Evolutionary conservation across 2,888 invertebrate genomes (phyloP).

Genomic region (Punctoribates punctum): DNA sequence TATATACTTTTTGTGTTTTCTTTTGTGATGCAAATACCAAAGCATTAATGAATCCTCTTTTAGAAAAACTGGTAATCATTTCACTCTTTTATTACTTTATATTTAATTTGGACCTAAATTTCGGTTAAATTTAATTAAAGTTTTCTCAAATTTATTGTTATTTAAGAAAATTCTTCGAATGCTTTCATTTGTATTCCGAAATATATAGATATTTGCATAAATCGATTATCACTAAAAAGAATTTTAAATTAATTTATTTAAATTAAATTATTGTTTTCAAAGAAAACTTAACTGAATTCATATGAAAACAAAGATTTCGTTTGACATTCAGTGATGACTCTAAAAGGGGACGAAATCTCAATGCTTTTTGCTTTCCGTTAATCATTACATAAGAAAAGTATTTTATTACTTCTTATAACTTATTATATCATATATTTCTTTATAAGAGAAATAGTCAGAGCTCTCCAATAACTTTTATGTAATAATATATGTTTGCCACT

Average conservation of each 20-base stretch:
- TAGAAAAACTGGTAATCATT: background rate
- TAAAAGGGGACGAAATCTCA: background rate
- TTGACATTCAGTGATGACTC: background rate
- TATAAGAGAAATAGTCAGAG: background rate
- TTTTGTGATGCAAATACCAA: constrained; percentile 8
- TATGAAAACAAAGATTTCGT: background rate
- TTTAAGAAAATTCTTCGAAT: no score
- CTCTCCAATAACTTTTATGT: background rate
- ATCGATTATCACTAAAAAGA: no score
- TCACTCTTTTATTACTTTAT: no score
- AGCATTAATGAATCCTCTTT: background rate
- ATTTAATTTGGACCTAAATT: no score
- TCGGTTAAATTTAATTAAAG: no score
- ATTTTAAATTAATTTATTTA: no score
- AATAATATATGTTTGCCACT: background rate
- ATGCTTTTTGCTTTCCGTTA: background rate
- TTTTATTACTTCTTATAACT: constrained; percentile 2
- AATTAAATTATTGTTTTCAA: no score
- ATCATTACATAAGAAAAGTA: background rate
- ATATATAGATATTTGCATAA: no score
- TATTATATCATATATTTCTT: background rate
- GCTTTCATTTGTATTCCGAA: no score
- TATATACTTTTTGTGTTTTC: constrained; percentile 4
- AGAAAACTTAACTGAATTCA: no score
- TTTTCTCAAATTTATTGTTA: no score